Conservation (phyloP, 2,797 vertebrate species). For the Phaenicophaeus curvirostris region DNA sequence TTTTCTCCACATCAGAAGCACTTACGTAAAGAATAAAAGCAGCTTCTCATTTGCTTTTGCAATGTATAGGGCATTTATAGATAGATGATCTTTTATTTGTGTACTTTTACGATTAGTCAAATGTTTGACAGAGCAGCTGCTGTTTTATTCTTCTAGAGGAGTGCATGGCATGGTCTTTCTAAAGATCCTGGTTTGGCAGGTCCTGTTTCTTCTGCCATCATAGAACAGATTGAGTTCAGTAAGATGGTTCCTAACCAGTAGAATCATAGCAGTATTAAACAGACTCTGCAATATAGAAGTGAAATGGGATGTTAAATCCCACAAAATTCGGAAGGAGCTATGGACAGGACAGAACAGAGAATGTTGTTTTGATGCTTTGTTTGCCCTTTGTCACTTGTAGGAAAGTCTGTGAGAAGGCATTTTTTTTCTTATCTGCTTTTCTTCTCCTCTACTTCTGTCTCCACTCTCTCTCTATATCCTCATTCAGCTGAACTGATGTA, state of each 20-base stretch:
- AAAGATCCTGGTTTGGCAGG: background rate
- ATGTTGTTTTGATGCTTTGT: background rate
- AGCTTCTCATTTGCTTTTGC: background rate
- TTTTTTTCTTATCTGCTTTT: background rate
- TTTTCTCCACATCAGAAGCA: background rate
- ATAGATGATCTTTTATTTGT: background rate
- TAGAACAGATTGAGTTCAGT: background rate
- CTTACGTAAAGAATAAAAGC: background rate
- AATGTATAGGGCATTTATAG: background rate
- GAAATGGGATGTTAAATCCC: background rate
- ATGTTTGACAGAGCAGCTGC: background rate
- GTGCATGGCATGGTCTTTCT: background rate
- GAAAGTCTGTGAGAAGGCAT: background rate
- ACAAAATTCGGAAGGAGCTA: background rate
- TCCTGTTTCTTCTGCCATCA: background rate
- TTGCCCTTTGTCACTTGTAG: background rate
- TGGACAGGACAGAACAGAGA: background rate
- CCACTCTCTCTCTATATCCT: background rate
- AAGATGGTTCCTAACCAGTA: background rate
- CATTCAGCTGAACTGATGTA: background rate
- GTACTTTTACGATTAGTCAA: background rate
- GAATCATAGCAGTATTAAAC: background rate
- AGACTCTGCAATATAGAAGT: background rate
- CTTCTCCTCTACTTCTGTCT: background rate
- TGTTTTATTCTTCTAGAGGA: background rate